Evolutionary conservation across 1,140 invertebrate species (phyloP), one percentile per base, ranked within the genome.

Genomic region (Brachystomella parvula): DNA sequence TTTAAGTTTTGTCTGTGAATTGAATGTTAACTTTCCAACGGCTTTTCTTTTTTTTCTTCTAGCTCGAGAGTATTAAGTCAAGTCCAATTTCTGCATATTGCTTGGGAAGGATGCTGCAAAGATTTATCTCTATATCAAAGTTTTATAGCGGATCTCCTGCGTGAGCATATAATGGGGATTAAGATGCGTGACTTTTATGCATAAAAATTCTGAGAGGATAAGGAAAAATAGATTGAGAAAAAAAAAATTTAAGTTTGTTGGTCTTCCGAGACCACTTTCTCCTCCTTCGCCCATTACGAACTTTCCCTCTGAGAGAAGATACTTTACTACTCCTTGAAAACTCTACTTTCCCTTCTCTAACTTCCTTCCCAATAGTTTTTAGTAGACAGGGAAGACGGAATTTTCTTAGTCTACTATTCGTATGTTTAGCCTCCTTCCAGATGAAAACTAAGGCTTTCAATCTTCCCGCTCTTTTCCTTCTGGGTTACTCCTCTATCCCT

Each of bases 221-320:
- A 15, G 44, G 47, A 61, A 21, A 47, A 35, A 56, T 47, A 56
- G 66, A 67, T 30, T 33, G 65, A 66, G 26, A 47, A 58, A 61
- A 70, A 70, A 65, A 47, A 65, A 65, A 67, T 70, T 70, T 70
- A 35, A 65, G 61, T 67, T 70, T 70, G 69, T 70, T 67, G 65
- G 65, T 70, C 69, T 67, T 64, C 47, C 24, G 69, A 70, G 69
- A 70, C 65, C 65, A 70, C 69, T 70, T 70, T 70, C 47, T 64
- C 58, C 56, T 60, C 28, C 12, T 59, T 47, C 24, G 30, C 47
- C 60, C 47, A 29, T 56, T 66, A 49, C 61, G 33, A 61, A 28
- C 12, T 67, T 67, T 31, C 57, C 28, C 6, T 30, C 28, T 2
- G 15, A 24, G 6, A 59, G 17, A 59, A 17, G 26, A 28, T 59